These are phyloP conservation scores for Lagria hirta DNA, from an alignment of 2,888 invertebrate genomes.

Conservation along the genomic window DNA sequence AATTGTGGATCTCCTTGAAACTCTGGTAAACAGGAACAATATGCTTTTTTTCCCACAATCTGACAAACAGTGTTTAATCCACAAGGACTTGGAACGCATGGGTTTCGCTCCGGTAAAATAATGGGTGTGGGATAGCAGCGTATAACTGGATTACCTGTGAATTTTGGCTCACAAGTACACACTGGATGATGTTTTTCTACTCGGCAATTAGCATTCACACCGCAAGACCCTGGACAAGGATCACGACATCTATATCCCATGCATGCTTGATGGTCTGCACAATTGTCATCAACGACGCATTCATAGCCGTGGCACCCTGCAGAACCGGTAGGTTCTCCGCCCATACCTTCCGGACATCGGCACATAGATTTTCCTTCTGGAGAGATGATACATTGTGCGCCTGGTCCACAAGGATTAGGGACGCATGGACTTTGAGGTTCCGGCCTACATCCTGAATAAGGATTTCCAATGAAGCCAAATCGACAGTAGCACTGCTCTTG, in stretches of 20 bases:
- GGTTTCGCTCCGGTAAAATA: constrained; percentile 60
- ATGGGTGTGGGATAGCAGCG: constrained; percentile 66
- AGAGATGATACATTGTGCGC: constrained; percentile 70
- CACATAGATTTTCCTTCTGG: constrained; percentile 72
- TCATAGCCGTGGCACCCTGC: constrained; percentile 77
- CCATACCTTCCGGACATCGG: constrained; percentile 71
- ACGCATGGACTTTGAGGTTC: constrained; percentile 71
- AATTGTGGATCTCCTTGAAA: constrained; percentile 77
- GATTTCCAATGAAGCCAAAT: constrained; percentile 74
- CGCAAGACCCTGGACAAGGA: constrained; percentile 82
- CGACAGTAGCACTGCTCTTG: constrained; percentile 84
- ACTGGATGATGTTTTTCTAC: constrained; percentile 79
- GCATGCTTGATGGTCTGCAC: constrained; percentile 70
- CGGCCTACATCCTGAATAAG: constrained; percentile 73
- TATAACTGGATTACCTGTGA: constrained; percentile 76
- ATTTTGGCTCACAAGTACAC: constrained; percentile 71
- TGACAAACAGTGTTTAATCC: constrained; percentile 79
- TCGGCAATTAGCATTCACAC: constrained; percentile 70
- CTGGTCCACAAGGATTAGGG: constrained; percentile 80
- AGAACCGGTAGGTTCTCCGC: constrained; percentile 73
- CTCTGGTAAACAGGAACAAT: constrained; percentile 76
- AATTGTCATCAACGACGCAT: constrained; percentile 79
- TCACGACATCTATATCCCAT: constrained; percentile 78
- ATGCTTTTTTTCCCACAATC: constrained; percentile 67
- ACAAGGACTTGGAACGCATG: constrained; percentile 75